A percentile compares a stretch with the other conserved stretches of the same genome.
These are phyloP conservation scores for Cherax quadricarinatus DNA, from an alignment of 1,140 invertebrate genomes.

Conservation along the genomic window DNA sequence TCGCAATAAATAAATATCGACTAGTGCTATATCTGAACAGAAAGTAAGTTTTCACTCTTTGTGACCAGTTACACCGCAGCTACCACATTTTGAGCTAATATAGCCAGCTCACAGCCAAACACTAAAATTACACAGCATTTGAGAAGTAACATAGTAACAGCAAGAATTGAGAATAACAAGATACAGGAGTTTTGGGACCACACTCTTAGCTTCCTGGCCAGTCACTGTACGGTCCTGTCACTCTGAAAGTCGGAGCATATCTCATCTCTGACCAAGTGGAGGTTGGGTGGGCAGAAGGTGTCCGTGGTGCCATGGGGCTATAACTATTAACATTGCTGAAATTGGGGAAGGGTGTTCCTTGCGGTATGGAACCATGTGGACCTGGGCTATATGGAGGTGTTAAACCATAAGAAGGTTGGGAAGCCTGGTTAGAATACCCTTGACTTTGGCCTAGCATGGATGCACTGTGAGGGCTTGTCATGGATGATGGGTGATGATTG, in stretches of 20 bases:
- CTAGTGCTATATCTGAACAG: conserved; percentile 69
- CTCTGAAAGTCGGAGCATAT: conserved; percentile 68
- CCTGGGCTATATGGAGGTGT: conserved; percentile 73
- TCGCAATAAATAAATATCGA: conserved; percentile 69
- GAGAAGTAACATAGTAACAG: conserved; percentile 66
- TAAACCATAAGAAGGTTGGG: conserved; percentile 69
- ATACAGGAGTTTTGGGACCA: conserved; percentile 50
- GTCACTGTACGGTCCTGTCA: conserved; percentile 71
- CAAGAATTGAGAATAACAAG: conserved; percentile 62
- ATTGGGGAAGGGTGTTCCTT: conserved; percentile 64
- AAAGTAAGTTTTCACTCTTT: conserved; percentile 69
- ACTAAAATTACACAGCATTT: conserved; percentile 66
- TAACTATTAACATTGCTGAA: conserved; percentile 58
- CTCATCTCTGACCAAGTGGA: conserved; percentile 71
- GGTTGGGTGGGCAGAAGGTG: conserved; percentile 65
- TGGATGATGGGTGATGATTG: conserved; percentile 42
- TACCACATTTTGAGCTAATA: conserved; percentile 68
- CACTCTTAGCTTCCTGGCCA: conserved; percentile 70
- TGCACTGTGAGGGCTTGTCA: conserved; percentile 57
- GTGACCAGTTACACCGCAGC: conserved; percentile 68
- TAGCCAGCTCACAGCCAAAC: conserved; percentile 70
- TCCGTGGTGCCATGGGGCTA: conserved; percentile 49
- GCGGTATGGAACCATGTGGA: conserved; percentile 67
- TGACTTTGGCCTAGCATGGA: conserved; percentile 55
- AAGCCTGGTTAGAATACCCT: conserved; percentile 50